Conservation (phyloP, 1,140 invertebrate species). For the Drosophila kikkawai region DNA sequence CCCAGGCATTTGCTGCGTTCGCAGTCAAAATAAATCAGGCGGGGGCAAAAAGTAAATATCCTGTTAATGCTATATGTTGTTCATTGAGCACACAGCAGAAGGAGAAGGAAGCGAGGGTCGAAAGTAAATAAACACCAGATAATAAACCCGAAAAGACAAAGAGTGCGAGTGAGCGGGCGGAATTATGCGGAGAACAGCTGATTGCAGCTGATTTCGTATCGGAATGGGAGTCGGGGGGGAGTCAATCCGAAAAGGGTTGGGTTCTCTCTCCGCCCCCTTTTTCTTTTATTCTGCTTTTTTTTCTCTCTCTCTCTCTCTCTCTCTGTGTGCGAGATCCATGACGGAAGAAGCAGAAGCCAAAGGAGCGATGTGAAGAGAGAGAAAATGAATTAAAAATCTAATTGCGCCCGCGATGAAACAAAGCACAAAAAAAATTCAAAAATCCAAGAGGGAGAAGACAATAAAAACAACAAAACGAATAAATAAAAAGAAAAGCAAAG, state of each 20-base stretch:
- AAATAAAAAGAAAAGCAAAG: slow-evolving; percentile 41
- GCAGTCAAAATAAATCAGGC: slow-evolving; percentile 77
- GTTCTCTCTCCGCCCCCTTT: slow-evolving; percentile 5
- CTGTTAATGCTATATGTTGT: slow-evolving; percentile 51
- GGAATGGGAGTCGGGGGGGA: slow-evolving; percentile 14
- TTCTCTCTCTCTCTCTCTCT: slow-evolving; percentile 3
- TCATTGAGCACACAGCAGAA: slow-evolving; percentile 31
- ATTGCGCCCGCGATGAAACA: slow-evolving; percentile 78
- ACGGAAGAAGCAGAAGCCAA: slow-evolving; percentile 62
- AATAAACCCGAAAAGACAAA: slow-evolving; percentile 44
- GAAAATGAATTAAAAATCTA: slow-evolving; percentile 83
- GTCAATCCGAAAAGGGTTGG: slow-evolving; percentile 32
- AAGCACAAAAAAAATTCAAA: slow-evolving; percentile 51
- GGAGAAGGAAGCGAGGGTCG: slow-evolving; percentile 29
- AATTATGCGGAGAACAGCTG: slow-evolving; percentile 64
- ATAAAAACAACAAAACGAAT: slow-evolving; percentile 45
- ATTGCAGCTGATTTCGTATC: slow-evolving; percentile 75
- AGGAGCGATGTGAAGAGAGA: slow-evolving; percentile 41
- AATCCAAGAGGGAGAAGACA: slow-evolving; percentile 1
- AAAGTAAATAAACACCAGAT: slow-evolving; percentile 75
- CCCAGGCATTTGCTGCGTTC: slow-evolving; percentile 63
- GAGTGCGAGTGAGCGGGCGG: slow-evolving; percentile 5
- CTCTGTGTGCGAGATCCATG: slow-evolving; percentile 68
- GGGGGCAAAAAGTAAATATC: slow-evolving; percentile 74
- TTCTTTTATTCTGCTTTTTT: neutral